phyloP scores from a whole-genome alignment of 2,797 vertebrate genomes.

The Pterois miles region DNA sequence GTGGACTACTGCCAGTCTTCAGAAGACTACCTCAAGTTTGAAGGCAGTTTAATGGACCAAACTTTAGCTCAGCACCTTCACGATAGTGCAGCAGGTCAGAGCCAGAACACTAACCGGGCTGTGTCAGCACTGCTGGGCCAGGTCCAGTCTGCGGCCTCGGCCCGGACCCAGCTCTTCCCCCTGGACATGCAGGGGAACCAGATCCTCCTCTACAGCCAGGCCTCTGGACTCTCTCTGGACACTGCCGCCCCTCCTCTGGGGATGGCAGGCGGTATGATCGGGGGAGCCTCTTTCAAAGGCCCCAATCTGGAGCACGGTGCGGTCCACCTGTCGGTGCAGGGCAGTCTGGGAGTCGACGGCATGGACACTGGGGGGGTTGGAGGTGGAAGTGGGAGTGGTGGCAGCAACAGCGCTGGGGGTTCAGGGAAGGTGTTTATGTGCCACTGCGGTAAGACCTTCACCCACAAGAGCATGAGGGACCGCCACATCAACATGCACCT shows the following conservation, averaged over 20 bases:
- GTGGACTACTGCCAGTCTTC: slow-evolving; percentile 93
- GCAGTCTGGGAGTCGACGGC: slow-evolving; percentile 61
- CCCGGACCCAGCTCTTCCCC: slow-evolving; percentile 85
- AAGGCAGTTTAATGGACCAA: slow-evolving; percentile 83
- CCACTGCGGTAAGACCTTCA: slow-evolving; percentile 95
- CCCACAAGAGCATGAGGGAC: slow-evolving; percentile 95
- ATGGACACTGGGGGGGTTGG: slow-evolving; percentile 53
- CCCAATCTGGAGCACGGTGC: slow-evolving; percentile 84
- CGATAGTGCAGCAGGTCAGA: slow-evolving; percentile 66
- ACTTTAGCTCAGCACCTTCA: slow-evolving; percentile 79
- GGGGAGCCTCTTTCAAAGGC: slow-evolving; percentile 74
- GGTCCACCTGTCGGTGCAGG: slow-evolving; percentile 76
- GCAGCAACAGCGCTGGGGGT: slow-evolving; percentile 36
- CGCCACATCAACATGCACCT: slow-evolving; percentile 97
- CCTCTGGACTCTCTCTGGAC: slow-evolving; percentile 69
- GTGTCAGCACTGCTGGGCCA: slow-evolving; percentile 77
- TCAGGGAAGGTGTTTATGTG: slow-evolving; percentile 91
- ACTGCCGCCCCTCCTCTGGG: slow-evolving; percentile 58
- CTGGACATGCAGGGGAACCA: slow-evolving; percentile 93
- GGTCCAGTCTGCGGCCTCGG: slow-evolving; percentile 73
- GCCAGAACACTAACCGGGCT: slow-evolving; percentile 67
- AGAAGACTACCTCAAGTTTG: slow-evolving; percentile 90
- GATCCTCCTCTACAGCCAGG: slow-evolving; percentile 87
- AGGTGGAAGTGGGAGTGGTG: slow-evolving; percentile 31
- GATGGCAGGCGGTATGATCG: slow-evolving; percentile 59